phyloP scores from a whole-genome alignment of 2,797 vertebrate species.

The Amblyraja radiata region DNA sequence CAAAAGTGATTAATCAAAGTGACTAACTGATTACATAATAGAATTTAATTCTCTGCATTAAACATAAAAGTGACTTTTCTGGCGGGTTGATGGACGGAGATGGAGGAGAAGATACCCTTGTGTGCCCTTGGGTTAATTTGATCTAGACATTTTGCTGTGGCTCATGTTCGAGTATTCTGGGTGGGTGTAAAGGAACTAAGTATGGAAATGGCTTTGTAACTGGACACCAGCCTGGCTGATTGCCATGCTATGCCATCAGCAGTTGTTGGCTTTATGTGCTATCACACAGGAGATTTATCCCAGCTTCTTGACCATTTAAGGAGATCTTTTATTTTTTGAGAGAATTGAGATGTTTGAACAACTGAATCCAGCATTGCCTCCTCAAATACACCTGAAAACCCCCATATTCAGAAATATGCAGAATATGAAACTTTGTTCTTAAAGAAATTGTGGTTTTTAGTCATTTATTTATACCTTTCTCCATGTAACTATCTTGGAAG shows the following conservation, averaged over 20 bases:
- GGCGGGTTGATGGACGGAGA: not conserved
- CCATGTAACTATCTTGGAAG: not conserved
- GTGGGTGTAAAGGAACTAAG: slow-evolving; percentile 80
- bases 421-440: not conserved
- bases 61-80: not conserved
- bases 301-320: slow-evolving; percentile 78
- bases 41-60: not conserved
- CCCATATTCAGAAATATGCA: not conserved
- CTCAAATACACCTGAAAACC: slow-evolving; percentile 40
- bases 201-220: slow-evolving; percentile 89
- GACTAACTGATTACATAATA: not conserved
- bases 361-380: slow-evolving; percentile 32
- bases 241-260: slow-evolving; percentile 50
- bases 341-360: slow-evolving; percentile 43
- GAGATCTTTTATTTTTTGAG: slow-evolving; percentile 70
- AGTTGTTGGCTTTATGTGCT: slow-evolving; percentile 79
- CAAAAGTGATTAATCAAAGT: not conserved
- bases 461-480: not conserved
- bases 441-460: not conserved
- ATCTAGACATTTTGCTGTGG: slow-evolving; percentile 52
- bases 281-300: slow-evolving; percentile 71
- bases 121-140: slow-evolving; percentile 86
- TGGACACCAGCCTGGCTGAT: slow-evolving; percentile 63
- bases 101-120: slow-evolving; percentile 68
- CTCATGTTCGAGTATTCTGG: slow-evolving; percentile 57